A percentile compares a stretch with the other conserved stretches of the same genome.
These are phyloP conservation scores for Tetrax tetrax DNA, from an alignment of 2,113 vertebrate genomes.

Conservation along the genomic window DNA sequence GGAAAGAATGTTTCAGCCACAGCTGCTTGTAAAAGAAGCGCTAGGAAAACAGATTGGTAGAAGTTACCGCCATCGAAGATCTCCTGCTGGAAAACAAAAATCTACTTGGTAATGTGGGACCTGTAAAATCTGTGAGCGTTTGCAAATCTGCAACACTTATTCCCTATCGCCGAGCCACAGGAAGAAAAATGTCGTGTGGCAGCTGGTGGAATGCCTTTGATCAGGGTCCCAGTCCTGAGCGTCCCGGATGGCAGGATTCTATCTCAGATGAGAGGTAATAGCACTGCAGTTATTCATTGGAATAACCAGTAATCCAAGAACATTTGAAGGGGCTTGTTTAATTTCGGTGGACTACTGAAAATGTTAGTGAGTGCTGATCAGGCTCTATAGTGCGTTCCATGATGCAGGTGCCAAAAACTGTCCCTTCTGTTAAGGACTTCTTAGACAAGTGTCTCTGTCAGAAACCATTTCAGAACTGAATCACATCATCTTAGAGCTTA, in stretches of 20 bases:
- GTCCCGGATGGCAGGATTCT: background rate
- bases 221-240: background rate
- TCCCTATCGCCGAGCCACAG: background rate
- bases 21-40: conserved; percentile 55
- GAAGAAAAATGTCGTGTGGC: background rate
- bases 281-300: conserved; percentile 47
- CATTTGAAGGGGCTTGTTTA: conserved; percentile 33
- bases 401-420: background rate
- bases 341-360: conserved; percentile 10
- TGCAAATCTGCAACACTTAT: background rate
- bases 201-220: conserved; percentile 20
- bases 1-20: conserved; percentile 55
- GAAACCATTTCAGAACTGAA: background rate
- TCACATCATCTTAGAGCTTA: background rate
- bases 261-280: conserved; percentile 21
- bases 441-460: background rate
- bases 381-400: background rate
- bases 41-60: conserved; percentile 35
- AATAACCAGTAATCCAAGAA: conserved; percentile 47
- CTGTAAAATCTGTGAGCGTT: background rate
- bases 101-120: background rate
- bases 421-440: background rate
- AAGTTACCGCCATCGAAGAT: background rate
- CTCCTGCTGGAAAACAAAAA: background rate
- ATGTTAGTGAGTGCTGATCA: background rate